These are phyloP conservation scores for Parnassius smintheus DNA, from an alignment of 2,888 invertebrate species.

Conservation along the genomic window DNA sequence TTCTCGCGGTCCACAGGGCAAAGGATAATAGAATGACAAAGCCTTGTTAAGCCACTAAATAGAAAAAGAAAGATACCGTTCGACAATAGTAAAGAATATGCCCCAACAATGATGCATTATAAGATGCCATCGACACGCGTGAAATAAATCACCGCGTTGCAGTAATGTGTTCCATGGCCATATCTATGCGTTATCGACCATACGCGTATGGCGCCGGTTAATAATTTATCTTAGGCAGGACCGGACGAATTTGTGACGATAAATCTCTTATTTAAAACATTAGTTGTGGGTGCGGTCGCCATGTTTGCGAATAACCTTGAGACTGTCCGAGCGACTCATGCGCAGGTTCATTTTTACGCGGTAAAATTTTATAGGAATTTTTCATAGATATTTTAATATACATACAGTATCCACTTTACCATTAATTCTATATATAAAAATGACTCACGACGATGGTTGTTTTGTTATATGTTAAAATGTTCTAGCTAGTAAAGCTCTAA, in stretches of 20 bases:
- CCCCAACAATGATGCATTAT: constrained; percentile 55
- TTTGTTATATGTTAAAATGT: no score
- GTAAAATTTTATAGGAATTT: no score
- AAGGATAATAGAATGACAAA: constrained; percentile 20
- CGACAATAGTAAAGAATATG: constrained; percentile 45
- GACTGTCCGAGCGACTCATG: neutral
- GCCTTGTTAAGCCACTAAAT: constrained; percentile 19
- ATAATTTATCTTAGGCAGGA: constrained; percentile 35
- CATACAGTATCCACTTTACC: no score
- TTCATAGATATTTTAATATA: no score
- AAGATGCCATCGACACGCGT: constrained; percentile 47
- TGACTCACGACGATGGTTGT: no score
- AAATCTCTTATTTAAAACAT: constrained; percentile 32
- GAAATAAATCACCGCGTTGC: constrained; percentile 50
- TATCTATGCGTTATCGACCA: constrained; percentile 34
- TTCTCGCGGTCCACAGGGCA: neutral
- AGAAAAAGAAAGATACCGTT: constrained; percentile 30
- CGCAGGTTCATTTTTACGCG: no score
- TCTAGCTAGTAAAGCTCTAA: no score
- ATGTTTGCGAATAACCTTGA: neutral
- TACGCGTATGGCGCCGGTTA: constrained; percentile 29
- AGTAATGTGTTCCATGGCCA: constrained; percentile 36
- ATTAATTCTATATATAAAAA: no score
- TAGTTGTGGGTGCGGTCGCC: constrained; percentile 17
- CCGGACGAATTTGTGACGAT: constrained; percentile 32